Conservation (phyloP, 2,113 vertebrate genomes). For the Xiphophorus maculatus region DNA sequence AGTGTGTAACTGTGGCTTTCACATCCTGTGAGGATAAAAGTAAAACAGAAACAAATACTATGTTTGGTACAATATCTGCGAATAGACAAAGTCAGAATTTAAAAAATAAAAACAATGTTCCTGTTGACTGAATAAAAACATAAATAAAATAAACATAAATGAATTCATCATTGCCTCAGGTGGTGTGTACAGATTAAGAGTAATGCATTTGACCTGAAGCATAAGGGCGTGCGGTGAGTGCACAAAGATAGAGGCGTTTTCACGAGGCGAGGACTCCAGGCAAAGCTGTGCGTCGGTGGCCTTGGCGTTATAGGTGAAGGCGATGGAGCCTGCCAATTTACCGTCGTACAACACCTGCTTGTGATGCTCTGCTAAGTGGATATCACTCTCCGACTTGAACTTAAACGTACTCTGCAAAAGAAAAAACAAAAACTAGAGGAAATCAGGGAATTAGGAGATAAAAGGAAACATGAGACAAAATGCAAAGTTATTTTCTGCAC, state of each 20-base stretch:
- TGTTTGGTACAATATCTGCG: not conserved
- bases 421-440: constrained; percentile 4
- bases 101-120: not conserved
- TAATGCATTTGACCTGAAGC: constrained; percentile 87
- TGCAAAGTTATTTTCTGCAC: constrained; percentile 15
- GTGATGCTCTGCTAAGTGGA: constrained; percentile 96
- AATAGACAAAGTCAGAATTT: not conserved
- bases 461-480: not conserved
- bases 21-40: constrained; percentile 83
- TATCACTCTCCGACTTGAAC: constrained; percentile 97
- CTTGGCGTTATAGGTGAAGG: constrained; percentile 96
- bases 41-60: not conserved
- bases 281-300: constrained; percentile 96
- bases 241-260: constrained; percentile 97
- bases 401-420: constrained; percentile 93
- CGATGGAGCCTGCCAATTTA: constrained; percentile 92
- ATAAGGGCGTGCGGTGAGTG: constrained; percentile 97
- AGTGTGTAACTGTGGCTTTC: constrained; percentile 96
- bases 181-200: not conserved
- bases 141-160: not conserved
- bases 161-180: not conserved
- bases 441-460: not conserved
- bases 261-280: constrained; percentile 95
- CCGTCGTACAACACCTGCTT: constrained; percentile 95
- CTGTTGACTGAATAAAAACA: not conserved